A percentile compares a stretch with the other conserved stretches of the same genome.
Evolutionary conservation across 1,140 invertebrate species (phyloP).

Genomic region (Pararge aegeria): DNA sequence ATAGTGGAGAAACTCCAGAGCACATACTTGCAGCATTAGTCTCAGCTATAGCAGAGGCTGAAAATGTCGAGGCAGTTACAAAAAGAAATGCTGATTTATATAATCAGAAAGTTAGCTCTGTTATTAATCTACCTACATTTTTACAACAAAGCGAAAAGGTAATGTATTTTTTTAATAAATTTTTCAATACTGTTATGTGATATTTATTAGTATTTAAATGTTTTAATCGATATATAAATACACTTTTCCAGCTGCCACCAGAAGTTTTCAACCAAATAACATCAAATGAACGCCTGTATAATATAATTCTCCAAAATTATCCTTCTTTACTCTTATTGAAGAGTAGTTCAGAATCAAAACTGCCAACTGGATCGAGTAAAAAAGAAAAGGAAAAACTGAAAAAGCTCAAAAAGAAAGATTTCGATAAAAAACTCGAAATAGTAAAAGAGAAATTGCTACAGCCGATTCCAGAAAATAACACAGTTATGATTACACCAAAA

Average conservation of each 20-base stretch:
- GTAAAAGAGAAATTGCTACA: conserved; percentile 61
- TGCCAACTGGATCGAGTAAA: conserved; percentile 80
- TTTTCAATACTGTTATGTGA: neutral
- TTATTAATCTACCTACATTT: conserved; percentile 90
- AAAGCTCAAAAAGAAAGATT: conserved; percentile 73
- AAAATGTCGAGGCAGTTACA: conserved; percentile 70
- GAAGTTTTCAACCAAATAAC: conserved; percentile 85
- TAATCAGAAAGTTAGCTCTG: conserved; percentile 80
- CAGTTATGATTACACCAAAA: conserved; percentile 47
- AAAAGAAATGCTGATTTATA: conserved; percentile 69
- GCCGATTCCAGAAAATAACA: conserved; percentile 67
- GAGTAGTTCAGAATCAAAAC: conserved; percentile 83
- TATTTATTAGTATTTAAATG: neutral
- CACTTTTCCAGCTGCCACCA: conserved; percentile 81
- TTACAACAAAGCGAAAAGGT: conserved; percentile 86
- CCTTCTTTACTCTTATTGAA: conserved; percentile 83
- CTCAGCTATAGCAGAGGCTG: conserved; percentile 78
- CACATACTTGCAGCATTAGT: conserved; percentile 85
- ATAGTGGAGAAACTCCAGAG: conserved; percentile 85
- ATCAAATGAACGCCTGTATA: conserved; percentile 84
- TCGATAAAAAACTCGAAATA: conserved; percentile 59
- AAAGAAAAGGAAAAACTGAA: conserved; percentile 81
- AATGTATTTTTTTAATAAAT: conserved; percentile 17
- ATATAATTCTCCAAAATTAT: conserved; percentile 86
- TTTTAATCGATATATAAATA: conserved; percentile 14